Conservation (phyloP, 2,888 invertebrate genomes). For the Mamestra brassicae region DNA sequence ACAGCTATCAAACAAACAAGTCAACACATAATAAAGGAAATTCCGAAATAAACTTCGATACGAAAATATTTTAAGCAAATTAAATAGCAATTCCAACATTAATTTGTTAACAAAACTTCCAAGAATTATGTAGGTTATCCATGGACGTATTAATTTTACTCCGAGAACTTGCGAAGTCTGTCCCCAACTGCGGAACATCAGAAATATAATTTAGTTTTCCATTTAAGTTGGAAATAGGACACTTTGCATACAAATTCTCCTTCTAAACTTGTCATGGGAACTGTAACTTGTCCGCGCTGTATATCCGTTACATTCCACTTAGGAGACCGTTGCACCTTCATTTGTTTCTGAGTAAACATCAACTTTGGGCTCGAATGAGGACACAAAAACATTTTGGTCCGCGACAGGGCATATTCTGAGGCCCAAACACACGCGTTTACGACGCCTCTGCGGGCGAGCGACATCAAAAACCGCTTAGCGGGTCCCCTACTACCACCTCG, state of each 20-base stretch:
- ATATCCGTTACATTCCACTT: slow-evolving; percentile 64
- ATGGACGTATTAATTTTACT: slow-evolving; percentile 67
- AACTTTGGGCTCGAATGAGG: slow-evolving; percentile 67
- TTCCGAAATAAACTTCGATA: background rate
- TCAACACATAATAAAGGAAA: background rate
- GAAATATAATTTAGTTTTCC: slow-evolving; percentile 72
- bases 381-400: slow-evolving; percentile 72
- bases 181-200: slow-evolving; percentile 63
- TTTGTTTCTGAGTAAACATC: slow-evolving; percentile 73
- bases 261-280: slow-evolving; percentile 66
- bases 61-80: slow-evolving; percentile 40
- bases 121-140: slow-evolving; percentile 58
- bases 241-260: slow-evolving; percentile 67
- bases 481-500: slow-evolving; percentile 76
- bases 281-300: slow-evolving; percentile 56
- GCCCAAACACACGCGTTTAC: slow-evolving; percentile 77
- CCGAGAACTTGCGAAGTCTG: slow-evolving; percentile 61
- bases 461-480: slow-evolving; percentile 86
- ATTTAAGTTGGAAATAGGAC: slow-evolving; percentile 68
- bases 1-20: background rate
- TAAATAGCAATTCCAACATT: slow-evolving; percentile 36
- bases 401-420: slow-evolving; percentile 65
- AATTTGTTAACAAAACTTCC: slow-evolving; percentile 52
- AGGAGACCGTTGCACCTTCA: slow-evolving; percentile 72
- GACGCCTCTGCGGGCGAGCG: slow-evolving; percentile 75